Evolutionary conservation across 2,113 vertebrate genomes (phyloP), one percentile per base, ranked within the genome.

Genomic region (Mola mola): DNA sequence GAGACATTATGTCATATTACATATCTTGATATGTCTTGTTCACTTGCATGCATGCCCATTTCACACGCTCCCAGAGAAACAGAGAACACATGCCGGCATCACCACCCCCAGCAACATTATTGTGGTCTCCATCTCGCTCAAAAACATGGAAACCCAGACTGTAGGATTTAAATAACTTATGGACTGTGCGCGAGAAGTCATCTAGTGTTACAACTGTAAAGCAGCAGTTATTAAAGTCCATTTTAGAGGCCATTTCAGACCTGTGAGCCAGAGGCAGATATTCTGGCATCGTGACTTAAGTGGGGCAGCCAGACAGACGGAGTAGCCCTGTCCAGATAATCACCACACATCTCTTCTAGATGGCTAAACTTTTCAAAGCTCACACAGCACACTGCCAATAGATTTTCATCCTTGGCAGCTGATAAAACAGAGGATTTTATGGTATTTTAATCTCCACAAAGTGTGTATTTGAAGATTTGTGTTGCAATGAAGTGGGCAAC

Each of bases 1-100:
- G 85, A 77, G 80, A 84, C 87, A 81, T 87, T 85, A 89, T 84
- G 83, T 86, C 86, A 81, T 81, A 81, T 88, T 83, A 86, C 87
- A 84, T 88, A 84, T 87, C 81, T 86, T 70, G 77, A 85, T 80
- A 83, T 71, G 81, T 83, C 79, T 88, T 73, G 78, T 83, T 88
- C 84, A 78, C 81, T 81, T 78, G 78, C 72, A 48, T 69, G 76
- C 42, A 15, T 60, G 79, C 64, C 72, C 71, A 63, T 83, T 87
- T 78, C 75, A 56, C 78, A 63, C 52, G 37, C 80, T 76, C 72
- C 70, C 62, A 55, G 78, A 69, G 64, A 83, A 72, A 58, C 74
- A 79, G 63, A 68, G 15, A 78, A 72, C 82, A 75, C 68, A 71
- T 53, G 79, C 66, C 48, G n/a, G n/a, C n/a, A 24, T 66, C 42